Base-by-base conservation (phyloP, 2,888 invertebrate genomes). In the Argyresthia albistria region DNA sequence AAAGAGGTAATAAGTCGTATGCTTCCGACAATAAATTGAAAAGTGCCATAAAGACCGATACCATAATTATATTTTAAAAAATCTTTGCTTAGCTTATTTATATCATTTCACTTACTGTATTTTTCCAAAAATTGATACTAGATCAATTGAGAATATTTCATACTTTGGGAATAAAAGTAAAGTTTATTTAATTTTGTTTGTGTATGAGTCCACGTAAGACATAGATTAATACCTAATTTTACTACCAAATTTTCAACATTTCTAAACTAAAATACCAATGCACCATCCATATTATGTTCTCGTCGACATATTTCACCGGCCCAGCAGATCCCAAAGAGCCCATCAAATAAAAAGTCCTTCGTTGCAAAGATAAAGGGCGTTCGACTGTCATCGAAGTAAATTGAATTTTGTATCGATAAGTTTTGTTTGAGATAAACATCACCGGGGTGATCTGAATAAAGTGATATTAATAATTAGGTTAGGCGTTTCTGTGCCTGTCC, bases 341-440 rank as follows among this genome's bases (percentile, higher is more conserved):
- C 70, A 84, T 87, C 83, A 83, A 87, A 83, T 84, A 84, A 86
- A 76, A 76, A 74, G 75, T 76, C 81, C 80, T 81, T 84, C 81
- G 82, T 78, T 83, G 81, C 79, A 84, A 82, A 87, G 84, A 86
- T 86, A 86, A 87, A 79, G 75, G 74, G 69, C 73, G 70, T 76
- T 79, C 69, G 70, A 74, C 76, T 76, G 79, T 82, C 82, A 73
- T 75, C 73, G 70, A 25, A 64, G 72, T 64, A 86, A 86, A 87
- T 87, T 83, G 84, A 82, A 86, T 86, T 82, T 81, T 69, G 76
- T 73, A 68, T 69, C 72, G 73, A 77, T 74, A 74, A 63, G 25
- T 12, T 15, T 50, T 43, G 65, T 64, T 72, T 64, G 66, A 70
- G 73, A 73, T 76, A 73, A 76, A 77, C 76, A 74, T 73, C 74